These are phyloP conservation scores for Leuctra nigra DNA, from an alignment of 2,888 invertebrate genomes.

Conservation along the genomic window DNA sequence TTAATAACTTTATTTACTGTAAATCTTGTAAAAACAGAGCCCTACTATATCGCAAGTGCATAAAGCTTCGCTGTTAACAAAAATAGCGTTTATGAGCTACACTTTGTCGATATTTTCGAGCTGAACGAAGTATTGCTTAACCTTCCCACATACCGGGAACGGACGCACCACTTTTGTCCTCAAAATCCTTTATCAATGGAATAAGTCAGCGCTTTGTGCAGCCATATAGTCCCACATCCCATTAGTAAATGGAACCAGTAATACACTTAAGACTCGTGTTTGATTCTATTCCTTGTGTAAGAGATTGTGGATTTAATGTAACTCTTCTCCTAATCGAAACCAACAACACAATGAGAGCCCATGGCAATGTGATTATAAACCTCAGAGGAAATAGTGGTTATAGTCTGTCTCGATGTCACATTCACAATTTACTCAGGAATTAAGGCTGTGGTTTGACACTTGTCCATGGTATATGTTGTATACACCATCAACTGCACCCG, in stretches of 20 bases:
- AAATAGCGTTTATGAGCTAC: no score
- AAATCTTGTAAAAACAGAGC: no score
- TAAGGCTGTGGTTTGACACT: conserved; percentile 2
- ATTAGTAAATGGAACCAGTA: conserved; percentile 12
- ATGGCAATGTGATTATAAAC: background rate
- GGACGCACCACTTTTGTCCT: background rate
- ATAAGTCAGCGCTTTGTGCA: conserved; percentile 7
- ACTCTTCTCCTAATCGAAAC: background rate
- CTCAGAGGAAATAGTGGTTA: conserved; percentile 6
- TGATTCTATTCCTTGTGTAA: conserved; percentile 1
- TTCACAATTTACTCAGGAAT: conserved; percentile 1
- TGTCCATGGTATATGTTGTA: background rate
- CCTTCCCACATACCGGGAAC: background rate
- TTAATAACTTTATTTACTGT: no score
- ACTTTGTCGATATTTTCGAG: no score
- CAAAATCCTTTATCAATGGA: background rate
- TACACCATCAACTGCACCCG: conserved; percentile 1
- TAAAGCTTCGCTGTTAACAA: no score
- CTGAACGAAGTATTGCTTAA: background rate
- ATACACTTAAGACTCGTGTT: conserved; percentile 4
- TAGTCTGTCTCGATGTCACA: background rate
- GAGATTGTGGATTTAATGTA: conserved; percentile 2
- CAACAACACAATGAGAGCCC: background rate
- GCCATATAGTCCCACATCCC: background rate
- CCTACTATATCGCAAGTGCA: no score